Evolutionary conservation across 2,888 invertebrate species (phyloP), one percentile per base, ranked within the genome.

Genomic region (Reticulitermes lucifugus): DNA sequence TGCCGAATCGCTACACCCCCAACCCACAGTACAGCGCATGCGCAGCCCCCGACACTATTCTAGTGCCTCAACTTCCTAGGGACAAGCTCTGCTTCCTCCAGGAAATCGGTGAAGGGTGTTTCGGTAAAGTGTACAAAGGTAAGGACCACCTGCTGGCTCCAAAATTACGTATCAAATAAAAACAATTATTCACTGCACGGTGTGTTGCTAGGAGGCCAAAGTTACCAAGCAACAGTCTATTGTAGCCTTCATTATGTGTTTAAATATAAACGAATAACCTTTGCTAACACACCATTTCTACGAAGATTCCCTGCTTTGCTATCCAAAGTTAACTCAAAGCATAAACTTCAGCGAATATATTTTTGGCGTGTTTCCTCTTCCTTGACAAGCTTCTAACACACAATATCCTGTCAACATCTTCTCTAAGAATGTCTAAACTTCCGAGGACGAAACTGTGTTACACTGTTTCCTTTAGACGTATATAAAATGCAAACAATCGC

Each of bases 111-210:
- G 96, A 97, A 90, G 97, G 97, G 1, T 97, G 96, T 89, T 97
- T 97, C 89, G 97, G 97, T 55, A 96, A 96, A 91, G 97, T 97
- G 77, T 96, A 94, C 89, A 96, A 96, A 95, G 97, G 97, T 96
- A 90, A 88, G 89, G 73, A 73, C 73, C 35, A 14, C 73, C 35
- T 6, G 41, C 73, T 41, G 65, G 25, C 25, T 10, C 25, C 25
- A 25, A 10, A 65, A 65, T n/a, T 65, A n/a, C 65, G 7, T 25
- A n/a, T 65, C n/a, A 2, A 65, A n/a, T 25, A 65, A 10, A n/a
- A 65, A 65, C 60, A 60, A 60, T 60, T 21, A 21, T 60, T 22
- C n/a, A 65, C 65, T 0, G 25, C 25, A 65, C 14, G 55, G 14
- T 55, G 55, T 55, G 18, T 10, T 6, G 6, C n/a, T 65, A n/a